These are phyloP conservation scores for Megalopta genalis DNA, from an alignment of 1,140 invertebrate genomes.

Conservation along the genomic window DNA sequence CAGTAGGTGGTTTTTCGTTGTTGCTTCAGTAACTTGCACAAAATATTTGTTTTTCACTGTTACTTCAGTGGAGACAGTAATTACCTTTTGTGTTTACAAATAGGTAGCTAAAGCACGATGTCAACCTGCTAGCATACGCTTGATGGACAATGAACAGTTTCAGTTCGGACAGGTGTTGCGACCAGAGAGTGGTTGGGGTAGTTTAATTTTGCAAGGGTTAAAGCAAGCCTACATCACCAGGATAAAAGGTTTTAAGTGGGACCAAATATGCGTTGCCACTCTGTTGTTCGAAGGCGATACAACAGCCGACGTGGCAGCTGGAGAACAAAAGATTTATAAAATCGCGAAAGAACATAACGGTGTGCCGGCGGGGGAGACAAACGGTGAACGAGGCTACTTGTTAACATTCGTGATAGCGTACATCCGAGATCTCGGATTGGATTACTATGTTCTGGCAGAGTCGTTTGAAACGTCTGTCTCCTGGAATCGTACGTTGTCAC, in stretches of 20 bases:
- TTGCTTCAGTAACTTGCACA: too few relatives aligned
- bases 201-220: slow-evolving; percentile 87
- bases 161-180: slow-evolving; percentile 95
- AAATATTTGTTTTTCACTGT: too few relatives aligned
- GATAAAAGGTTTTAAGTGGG: slow-evolving; percentile 93
- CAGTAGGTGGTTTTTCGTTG: too few relatives aligned
- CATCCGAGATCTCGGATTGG: slow-evolving; percentile 94
- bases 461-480: slow-evolving; percentile 99
- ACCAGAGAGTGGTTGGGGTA: slow-evolving; percentile 86
- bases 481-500: slow-evolving; percentile 92
- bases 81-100: not conserved
- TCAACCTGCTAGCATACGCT: slow-evolving; percentile 95
- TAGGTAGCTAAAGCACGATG: slow-evolving; percentile 86
- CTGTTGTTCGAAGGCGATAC: slow-evolving; percentile 93
- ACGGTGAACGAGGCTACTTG: slow-evolving; percentile 96
- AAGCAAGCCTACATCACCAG: slow-evolving; percentile 95
- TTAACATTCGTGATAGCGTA: slow-evolving; percentile 99
- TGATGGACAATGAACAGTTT: slow-evolving; percentile 99
- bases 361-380: slow-evolving; percentile 93
- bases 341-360: slow-evolving; percentile 89
- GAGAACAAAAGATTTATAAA: slow-evolving; percentile 91
- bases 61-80: not conserved
- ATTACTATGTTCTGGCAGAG: slow-evolving; percentile 94
- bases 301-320: slow-evolving; percentile 85
- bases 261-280: slow-evolving; percentile 93